A percentile compares a stretch with the other conserved stretches of the same genome.
Conservation (phyloP, 2,888 invertebrate species). For the Drosophila niveifrons region DNA sequence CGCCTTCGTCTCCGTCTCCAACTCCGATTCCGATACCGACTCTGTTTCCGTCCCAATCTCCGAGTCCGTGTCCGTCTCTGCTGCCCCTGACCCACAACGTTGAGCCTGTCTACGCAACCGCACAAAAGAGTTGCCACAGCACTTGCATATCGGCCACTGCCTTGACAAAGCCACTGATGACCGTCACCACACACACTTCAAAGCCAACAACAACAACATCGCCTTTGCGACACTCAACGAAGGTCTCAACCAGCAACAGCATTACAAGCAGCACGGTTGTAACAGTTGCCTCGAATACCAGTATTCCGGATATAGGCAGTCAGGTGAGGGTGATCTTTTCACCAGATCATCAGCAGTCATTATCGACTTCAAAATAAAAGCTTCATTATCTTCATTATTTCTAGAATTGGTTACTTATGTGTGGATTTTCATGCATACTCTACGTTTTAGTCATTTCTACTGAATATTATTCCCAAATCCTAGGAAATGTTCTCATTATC, state of each 20-base stretch:
- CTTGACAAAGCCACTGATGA: slow-evolving; percentile 78
- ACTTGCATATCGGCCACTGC: slow-evolving; percentile 78
- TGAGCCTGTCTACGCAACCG: slow-evolving; percentile 84
- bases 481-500: not conserved
- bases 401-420: not conserved
- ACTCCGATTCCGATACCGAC: slow-evolving; percentile 45
- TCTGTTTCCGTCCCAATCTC: slow-evolving; percentile 29
- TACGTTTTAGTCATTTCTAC: not conserved
- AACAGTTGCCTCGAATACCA: slow-evolving; percentile 28
- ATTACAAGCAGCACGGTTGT: slow-evolving; percentile 14
- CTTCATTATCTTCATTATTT: slow-evolving; percentile 20
- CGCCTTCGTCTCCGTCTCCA: slow-evolving; percentile 18
- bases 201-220: slow-evolving; percentile 52
- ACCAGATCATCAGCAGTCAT: slow-evolving; percentile 45
- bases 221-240: slow-evolving; percentile 41
- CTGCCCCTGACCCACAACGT: slow-evolving; percentile 54
- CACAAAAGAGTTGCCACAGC: slow-evolving; percentile 82
- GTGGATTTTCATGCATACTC: not conserved
- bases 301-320: slow-evolving; percentile 65
- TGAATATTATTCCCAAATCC: not conserved
- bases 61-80: slow-evolving; percentile 39
- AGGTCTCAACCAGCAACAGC: slow-evolving; percentile 18
- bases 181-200: slow-evolving; percentile 66
- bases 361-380: slow-evolving; percentile 23
- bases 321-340: slow-evolving; percentile 75